A percentile compares a stretch with the other conserved stretches of the same genome.
Conservation (phyloP, 2,797 vertebrate genomes). For the Acanthiza pusilla region DNA sequence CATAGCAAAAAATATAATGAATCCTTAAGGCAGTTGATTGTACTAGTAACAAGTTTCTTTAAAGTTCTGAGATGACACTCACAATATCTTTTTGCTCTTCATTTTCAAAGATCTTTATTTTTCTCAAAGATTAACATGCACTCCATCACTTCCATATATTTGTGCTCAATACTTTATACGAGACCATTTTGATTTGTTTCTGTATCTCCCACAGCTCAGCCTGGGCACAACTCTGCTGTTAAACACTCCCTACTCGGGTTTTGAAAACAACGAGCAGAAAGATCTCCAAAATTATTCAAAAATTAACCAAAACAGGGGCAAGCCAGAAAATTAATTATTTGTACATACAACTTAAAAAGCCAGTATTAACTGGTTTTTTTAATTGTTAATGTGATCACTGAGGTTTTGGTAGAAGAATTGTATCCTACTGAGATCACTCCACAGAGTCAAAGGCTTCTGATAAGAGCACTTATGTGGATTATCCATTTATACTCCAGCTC, state of each 20-base stretch:
- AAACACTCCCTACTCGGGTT: neutral
- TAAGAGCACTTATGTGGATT: slow-evolving; percentile 80
- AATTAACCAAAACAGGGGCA: neutral
- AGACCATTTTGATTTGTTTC: neutral
- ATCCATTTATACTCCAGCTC: slow-evolving; percentile 74
- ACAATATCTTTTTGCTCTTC: neutral
- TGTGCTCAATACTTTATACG: neutral
- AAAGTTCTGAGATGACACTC: neutral
- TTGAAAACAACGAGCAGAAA: neutral
- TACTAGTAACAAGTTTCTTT: neutral
- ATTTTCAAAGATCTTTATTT: neutral
- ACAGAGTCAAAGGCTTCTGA: slow-evolving; percentile 71
- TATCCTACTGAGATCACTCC: slow-evolving; percentile 56
- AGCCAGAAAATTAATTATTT: neutral
- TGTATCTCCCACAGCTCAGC: neutral
- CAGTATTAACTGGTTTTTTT: neutral
- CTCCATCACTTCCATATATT: neutral
- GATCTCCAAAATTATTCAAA: neutral
- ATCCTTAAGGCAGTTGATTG: neutral
- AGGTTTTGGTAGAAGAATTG: neutral
- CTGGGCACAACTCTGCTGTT: neutral
- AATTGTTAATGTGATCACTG: slow-evolving; percentile 19
- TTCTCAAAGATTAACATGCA: neutral
- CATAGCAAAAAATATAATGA: neutral
- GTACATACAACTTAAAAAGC: neutral